Base-by-base conservation (phyloP, 64 coral and sea anemone species). In the Cladopsammia gracilis region DNA sequence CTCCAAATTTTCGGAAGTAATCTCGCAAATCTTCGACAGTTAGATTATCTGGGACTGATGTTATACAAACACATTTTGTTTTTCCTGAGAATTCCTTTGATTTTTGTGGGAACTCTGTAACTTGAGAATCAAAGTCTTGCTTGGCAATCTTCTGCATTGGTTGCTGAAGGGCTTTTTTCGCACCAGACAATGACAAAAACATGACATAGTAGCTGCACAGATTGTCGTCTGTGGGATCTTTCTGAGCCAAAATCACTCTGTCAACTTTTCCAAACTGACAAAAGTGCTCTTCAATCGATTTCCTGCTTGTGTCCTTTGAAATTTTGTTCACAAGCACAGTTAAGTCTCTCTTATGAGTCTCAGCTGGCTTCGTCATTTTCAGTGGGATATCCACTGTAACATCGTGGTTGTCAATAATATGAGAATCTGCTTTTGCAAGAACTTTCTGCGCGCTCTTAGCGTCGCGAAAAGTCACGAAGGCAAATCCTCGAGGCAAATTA, bases 211-310 rank as follows among this genome's bases (percentile, higher is more conserved):
- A 67, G 18, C 45, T 67, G 9, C n/a, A 48, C 4, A 49, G 20
- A 15, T 68, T 47, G 19, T 49, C 34, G n/a, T 82, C 78, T 19
- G 11, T 6, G 5, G 24, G n/a, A 46, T 64, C 80, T 24, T 83
- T 18, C 61, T 84, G 44, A 48, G 80, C 80, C 3, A 66, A 48
- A 51, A 84, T 67, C 3, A 67, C 80, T 49, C 46, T 62, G 3
- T 84, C n/a, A 8, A 84, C 80, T 77, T 25, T 10, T 10, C 60
- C 80, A 50, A 84, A 84, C 22, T 67, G 45, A 84, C 42, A 84
- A 62, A 84, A 84, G 42, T 66, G 80, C 6, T 22, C 42, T 25
- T 47, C 62, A 23, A 84, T 23, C 26, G 18, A 43, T 24, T 68
- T 15, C 6, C 19, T 67, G 11, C 26, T 49, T 0, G 45, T 68